A percentile compares a stretch with the other conserved stretches of the same genome.
phyloP scores from a whole-genome alignment of 2,888 invertebrate species.

The Troides helena region DNA sequence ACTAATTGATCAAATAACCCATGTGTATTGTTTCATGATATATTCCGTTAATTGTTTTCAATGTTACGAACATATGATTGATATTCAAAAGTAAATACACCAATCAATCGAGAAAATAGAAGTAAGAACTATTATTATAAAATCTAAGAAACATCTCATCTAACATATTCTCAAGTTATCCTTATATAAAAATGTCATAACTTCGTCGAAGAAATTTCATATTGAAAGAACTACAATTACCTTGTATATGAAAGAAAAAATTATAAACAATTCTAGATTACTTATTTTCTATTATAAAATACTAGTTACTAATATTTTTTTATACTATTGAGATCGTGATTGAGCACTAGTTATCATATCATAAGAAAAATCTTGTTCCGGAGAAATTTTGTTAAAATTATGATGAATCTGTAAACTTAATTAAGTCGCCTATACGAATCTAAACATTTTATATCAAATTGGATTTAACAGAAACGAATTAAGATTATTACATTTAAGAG shows the following conservation, averaged over 20 bases:
- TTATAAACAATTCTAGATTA: too few species aligned
- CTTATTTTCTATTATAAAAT: too few species aligned
- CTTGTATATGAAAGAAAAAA: background rate
- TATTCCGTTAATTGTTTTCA: background rate
- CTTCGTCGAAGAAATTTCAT: background rate
- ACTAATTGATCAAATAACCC: background rate
- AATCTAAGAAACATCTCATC: background rate
- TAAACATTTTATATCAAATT: constrained; percentile 15
- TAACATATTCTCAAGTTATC: too few species aligned
- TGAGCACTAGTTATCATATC: too few species aligned
- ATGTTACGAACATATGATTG: background rate
- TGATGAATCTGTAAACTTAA: background rate
- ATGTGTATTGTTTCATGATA: constrained; percentile 1
- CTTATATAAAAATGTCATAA: background rate
- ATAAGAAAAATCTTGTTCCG: too few species aligned
- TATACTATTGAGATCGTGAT: too few species aligned
- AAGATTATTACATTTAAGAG: constrained; percentile 13
- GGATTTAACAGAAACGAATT: constrained; percentile 14
- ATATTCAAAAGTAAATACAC: too few species aligned
- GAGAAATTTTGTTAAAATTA: too few species aligned
- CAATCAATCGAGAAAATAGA: too few species aligned
- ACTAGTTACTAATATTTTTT: too few species aligned
- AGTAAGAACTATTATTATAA: too few species aligned
- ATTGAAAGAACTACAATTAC: background rate
- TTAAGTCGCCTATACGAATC: background rate